These are phyloP conservation scores for Euborellia annulipes DNA, from an alignment of 1,140 invertebrate genomes.

Conservation along the genomic window DNA sequence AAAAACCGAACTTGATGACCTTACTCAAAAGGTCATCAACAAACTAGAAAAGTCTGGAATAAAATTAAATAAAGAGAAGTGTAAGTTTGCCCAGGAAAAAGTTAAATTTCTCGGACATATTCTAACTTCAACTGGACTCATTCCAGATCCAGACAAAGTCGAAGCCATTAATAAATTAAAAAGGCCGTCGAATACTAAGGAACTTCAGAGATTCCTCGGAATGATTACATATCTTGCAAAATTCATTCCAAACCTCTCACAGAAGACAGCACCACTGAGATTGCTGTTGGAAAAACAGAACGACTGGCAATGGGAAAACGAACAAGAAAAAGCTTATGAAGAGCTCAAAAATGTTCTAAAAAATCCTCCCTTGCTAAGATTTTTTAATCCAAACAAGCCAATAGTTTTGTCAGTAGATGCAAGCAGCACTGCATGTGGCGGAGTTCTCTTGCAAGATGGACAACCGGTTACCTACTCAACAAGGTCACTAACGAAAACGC, in stretches of 20 bases:
- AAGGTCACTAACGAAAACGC: slow-evolving; percentile 5
- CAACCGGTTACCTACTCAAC: slow-evolving; percentile 20
- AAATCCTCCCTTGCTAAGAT: slow-evolving; percentile 10
- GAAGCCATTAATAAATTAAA: slow-evolving; percentile 4
- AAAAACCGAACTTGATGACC: too few species aligned
- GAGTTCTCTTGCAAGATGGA: slow-evolving; percentile 20
- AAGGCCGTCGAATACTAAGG: slow-evolving; percentile 11
- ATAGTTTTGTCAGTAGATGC: slow-evolving; percentile 4
- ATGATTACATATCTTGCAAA: slow-evolving; percentile 16
- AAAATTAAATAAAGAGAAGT: background rate
- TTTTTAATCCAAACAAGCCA: slow-evolving; percentile 14
- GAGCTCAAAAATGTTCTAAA: slow-evolving; percentile 16
- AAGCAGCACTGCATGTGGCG: slow-evolving; percentile 18
- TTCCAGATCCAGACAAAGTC: slow-evolving; percentile 16
- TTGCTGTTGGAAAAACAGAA: slow-evolving; percentile 18
- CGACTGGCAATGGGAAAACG: slow-evolving; percentile 20
- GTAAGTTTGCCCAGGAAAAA: background rate
- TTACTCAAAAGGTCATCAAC: too few species aligned
- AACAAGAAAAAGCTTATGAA: slow-evolving; percentile 17
- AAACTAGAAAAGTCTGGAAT: background rate
- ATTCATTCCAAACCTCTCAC: slow-evolving; percentile 12
- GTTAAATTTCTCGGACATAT: slow-evolving; percentile 7
- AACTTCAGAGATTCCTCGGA: slow-evolving; percentile 17
- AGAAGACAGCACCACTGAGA: slow-evolving; percentile 16
- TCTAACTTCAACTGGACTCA: slow-evolving; percentile 1